Conservation (phyloP, 1,140 invertebrate genomes). For the Triops longicaudatus region DNA sequence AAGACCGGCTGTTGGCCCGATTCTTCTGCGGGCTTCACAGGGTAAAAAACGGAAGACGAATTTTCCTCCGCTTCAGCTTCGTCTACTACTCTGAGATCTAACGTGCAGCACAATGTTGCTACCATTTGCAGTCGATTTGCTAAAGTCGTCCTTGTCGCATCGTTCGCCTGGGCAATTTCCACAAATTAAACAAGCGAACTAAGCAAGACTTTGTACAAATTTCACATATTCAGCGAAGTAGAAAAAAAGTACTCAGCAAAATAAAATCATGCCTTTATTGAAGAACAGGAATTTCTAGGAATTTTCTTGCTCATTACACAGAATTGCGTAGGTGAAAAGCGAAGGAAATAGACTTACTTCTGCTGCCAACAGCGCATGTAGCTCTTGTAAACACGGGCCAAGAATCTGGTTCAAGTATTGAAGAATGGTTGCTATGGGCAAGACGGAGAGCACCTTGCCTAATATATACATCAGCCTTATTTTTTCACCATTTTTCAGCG, state of each 20-base stretch:
- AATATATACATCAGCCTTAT: constrained; percentile 63
- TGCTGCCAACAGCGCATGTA: constrained; percentile 44
- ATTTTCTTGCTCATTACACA: too few species aligned
- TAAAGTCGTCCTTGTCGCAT: constrained; percentile 42
- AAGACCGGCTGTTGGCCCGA: constrained; percentile 42
- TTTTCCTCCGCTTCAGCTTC: constrained; percentile 28
- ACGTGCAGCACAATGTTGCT: constrained; percentile 55
- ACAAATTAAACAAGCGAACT: too few species aligned
- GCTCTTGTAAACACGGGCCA: constrained; percentile 53
- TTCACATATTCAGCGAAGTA: too few species aligned
- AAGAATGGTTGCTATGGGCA: constrained; percentile 54
- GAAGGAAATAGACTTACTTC: constrained; percentile 32
- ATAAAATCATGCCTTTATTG: too few species aligned
- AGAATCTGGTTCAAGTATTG: constrained; percentile 59
- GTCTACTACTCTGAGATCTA: constrained; percentile 44
- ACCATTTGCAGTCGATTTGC: constrained; percentile 57
- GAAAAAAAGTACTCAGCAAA: too few species aligned
- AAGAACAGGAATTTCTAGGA: too few species aligned
- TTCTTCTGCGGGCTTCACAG: constrained; percentile 30
- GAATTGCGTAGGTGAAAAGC: background rate
- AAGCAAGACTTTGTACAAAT: too few species aligned
- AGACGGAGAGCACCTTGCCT: constrained; percentile 59
- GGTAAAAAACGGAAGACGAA: background rate
- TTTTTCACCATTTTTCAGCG: constrained; percentile 28
- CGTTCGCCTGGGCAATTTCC: constrained; percentile 41